phyloP scores from a whole-genome alignment of 2,113 vertebrate species.

The Scomber japonicus region DNA sequence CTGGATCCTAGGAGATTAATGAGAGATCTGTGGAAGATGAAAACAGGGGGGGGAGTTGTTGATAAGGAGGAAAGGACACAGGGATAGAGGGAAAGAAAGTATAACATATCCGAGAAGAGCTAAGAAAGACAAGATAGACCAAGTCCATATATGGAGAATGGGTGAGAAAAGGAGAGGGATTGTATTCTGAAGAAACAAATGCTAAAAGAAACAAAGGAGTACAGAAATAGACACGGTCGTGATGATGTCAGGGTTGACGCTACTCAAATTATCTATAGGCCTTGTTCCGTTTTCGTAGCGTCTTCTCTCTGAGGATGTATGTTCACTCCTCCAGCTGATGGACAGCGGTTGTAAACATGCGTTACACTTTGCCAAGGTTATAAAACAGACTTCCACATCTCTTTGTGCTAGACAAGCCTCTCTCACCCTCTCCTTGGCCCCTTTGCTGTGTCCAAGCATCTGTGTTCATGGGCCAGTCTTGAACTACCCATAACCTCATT shows the following conservation, averaged over 20 bases:
- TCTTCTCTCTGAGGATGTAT: conserved; percentile 5
- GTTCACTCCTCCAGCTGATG: conserved; percentile 5
- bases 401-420: not conserved
- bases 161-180: conserved; percentile 32
- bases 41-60: not conserved
- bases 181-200: conserved; percentile 40
- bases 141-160: conserved; percentile 69
- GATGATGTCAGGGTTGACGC: conserved; percentile 54
- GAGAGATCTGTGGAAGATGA: conserved; percentile 36
- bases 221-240: conserved; percentile 47
- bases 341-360: not conserved
- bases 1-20: conserved; percentile 54
- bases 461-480: conserved; percentile 34
- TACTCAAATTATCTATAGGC: not conserved
- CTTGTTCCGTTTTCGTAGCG: not conserved
- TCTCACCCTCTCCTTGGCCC: not conserved
- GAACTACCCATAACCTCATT: conserved; percentile 9
- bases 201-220: conserved; percentile 49
- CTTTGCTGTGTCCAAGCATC: conserved; percentile 19
- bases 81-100: conserved; percentile 18
- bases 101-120: conserved; percentile 27
- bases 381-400: conserved; percentile 7
- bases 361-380: not conserved
- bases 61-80: not conserved
- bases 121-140: conserved; percentile 44